Evolutionary conservation across 1,140 invertebrate genomes (phyloP), one percentile per base, ranked within the genome.

Genomic region (Drosophila nigromelanica): DNA sequence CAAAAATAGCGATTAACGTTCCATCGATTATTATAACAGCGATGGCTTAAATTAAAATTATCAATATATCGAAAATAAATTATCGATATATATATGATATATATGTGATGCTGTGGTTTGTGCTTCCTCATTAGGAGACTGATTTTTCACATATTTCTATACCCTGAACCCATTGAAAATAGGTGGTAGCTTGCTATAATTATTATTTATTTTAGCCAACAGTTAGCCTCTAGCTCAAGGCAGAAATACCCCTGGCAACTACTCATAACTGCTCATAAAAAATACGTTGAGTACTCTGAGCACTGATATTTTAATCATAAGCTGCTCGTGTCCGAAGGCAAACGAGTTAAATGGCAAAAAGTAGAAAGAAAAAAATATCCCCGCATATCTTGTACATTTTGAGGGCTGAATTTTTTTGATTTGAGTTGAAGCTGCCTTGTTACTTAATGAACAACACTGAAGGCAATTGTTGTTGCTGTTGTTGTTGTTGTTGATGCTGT

Each of bases 401-500:
- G 40, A 37, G 62, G 48, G 62, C 54, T 58, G 8, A 30, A n/a
- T 24, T 66, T 58, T 51, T 66, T 58, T 51, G 64, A 58, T 52
- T 66, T 35, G 1, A 10, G 27, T 27, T 27, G 33, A 47, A 58
- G 27, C 27, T 27, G 27, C 27, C 30, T 10, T 30, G 30, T 45
- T 45, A 18, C 10, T 52, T 47, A 66, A 59, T 56, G 47, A 56
- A 40, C 51, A 47, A 33, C 60, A 35, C 43, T 14, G 12, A 27
- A 43, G 64, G 35, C 63, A 39, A 15, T n/a, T 51, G 37, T 21
- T 56, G 27, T 52, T 62, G 40, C 45, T 40, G 40, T 52, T 15
- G 45, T 33, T 55, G 62, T 10, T 42, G 52, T 27, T 42, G 52
- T 21, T 40, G 37, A 55, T 73, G 47, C 78, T 62, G 76, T 77